These are phyloP conservation scores for Stenchaetothrips biformis DNA, from an alignment of 2,888 invertebrate species.

Conservation along the genomic window DNA sequence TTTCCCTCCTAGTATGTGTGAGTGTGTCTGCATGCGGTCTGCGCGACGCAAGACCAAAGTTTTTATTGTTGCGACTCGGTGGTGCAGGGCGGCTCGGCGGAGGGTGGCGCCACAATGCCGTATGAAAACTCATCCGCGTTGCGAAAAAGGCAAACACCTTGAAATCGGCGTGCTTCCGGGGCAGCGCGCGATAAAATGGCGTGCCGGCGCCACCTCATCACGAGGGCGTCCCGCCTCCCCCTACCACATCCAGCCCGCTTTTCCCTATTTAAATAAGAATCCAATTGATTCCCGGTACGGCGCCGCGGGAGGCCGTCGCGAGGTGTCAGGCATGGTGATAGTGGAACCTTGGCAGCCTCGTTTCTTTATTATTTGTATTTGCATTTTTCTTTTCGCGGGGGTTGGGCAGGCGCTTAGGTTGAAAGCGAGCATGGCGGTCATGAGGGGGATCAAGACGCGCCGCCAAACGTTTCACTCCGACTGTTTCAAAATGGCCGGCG, in stretches of 20 bases:
- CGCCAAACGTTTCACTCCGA: no score
- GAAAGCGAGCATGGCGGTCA: no score
- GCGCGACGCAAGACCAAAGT: background rate
- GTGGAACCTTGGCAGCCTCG: no score
- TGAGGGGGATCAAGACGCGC: no score
- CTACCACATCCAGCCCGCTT: background rate
- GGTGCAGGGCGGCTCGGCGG: background rate
- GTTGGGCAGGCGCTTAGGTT: no score
- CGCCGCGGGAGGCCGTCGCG: background rate
- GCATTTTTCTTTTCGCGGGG: no score
- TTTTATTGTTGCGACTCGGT: background rate
- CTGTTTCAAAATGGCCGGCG: no score
- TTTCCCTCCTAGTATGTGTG: background rate
- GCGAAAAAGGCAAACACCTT: background rate
- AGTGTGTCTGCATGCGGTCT: background rate
- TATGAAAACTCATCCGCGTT: conserved; percentile 20
- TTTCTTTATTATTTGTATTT: no score
- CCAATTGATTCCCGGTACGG: background rate
- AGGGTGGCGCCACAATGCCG: background rate
- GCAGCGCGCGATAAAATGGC: background rate
- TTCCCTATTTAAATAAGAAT: conserved; percentile 23
- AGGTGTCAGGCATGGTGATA: no score
- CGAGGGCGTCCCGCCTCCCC: background rate
- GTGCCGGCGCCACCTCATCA: background rate
- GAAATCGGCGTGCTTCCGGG: conserved; percentile 1